These are phyloP conservation scores for Cacatua alba DNA, from an alignment of 2,113 vertebrate genomes.

Conservation along the genomic window DNA sequence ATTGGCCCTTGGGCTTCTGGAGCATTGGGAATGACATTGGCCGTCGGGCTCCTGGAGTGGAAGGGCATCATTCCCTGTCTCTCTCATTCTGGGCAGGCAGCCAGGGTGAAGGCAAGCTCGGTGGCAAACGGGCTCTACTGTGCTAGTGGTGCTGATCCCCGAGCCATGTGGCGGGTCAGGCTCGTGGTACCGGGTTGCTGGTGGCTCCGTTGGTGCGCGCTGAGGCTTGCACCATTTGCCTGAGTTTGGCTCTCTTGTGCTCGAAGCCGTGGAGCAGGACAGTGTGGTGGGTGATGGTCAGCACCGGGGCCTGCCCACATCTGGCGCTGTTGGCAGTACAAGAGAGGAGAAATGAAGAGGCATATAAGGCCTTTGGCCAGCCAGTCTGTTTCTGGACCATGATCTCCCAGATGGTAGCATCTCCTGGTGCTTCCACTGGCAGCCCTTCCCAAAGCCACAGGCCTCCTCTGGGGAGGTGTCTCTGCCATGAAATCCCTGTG, in stretches of 20 bases:
- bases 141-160: accelerated
- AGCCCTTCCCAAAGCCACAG: neutral
- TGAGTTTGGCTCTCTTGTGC: accelerated
- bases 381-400: neutral
- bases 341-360: neutral
- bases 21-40: neutral
- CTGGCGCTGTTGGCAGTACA: accelerated
- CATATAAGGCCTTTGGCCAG: neutral
- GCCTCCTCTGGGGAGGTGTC: neutral
- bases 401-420: neutral
- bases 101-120: neutral
- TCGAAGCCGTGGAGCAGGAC: accelerated
- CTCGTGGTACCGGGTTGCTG: neutral
- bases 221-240: accelerated
- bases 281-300: neutral
- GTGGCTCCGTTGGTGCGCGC: accelerated
- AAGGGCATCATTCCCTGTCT: neutral
- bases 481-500: neutral
- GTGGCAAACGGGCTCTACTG: neutral
- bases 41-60: neutral
- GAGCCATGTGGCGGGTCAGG: neutral
- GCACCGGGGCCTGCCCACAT: accelerated
- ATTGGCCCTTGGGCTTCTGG: neutral
- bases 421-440: neutral
- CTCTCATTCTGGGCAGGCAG: neutral